These are phyloP conservation scores for Strigamia transsilvanica DNA, from an alignment of 2,888 invertebrate genomes.

Conservation along the genomic window DNA sequence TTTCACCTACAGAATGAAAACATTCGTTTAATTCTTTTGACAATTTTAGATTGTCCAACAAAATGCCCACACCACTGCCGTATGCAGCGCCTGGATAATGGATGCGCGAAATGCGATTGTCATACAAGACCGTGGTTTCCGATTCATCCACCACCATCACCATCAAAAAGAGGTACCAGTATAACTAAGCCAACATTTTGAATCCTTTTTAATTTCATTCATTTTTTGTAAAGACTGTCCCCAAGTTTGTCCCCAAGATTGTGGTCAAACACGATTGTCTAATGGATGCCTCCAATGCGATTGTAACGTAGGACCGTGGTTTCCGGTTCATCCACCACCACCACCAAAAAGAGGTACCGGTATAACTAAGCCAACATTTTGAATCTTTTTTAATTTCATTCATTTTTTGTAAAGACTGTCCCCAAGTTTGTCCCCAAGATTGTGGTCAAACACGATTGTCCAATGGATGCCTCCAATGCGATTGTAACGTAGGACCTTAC, in stretches of 20 bases:
- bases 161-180: no score
- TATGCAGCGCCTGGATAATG: no score
- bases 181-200: no score
- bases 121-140: no score
- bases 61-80: no score
- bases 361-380: no score
- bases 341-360: no score
- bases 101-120: no score
- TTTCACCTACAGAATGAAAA: not conserved
- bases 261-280: not conserved
- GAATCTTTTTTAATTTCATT: not conserved
- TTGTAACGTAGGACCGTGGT: not conserved
- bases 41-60: not conserved
- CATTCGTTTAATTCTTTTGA: not conserved
- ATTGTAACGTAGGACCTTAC: not conserved
- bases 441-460: not conserved
- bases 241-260: not conserved
- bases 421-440: not conserved
- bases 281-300: not conserved
- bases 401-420: not conserved
- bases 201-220: not conserved
- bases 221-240: not conserved
- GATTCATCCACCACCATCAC: no score
- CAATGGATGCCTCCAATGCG: not conserved
- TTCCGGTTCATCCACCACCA: no score